phyloP scores from a whole-genome alignment of 2,797 vertebrate species.

The Macropus fuliginosus region DNA sequence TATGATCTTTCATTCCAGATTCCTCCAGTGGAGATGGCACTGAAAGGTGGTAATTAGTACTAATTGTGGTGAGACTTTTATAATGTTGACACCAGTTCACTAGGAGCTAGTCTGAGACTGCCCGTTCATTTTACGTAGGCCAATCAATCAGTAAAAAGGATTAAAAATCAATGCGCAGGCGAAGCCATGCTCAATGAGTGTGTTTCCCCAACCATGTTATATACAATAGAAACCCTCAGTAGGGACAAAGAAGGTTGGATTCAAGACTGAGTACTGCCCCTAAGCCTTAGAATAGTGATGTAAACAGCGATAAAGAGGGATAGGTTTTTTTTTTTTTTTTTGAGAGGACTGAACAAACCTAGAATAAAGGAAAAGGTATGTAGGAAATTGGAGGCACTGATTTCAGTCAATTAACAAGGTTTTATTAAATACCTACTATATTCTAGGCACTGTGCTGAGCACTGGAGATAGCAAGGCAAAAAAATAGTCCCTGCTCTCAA shows the following conservation, averaged over 20 bases:
- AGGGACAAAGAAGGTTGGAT: conserved; percentile 15
- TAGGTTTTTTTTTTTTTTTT: background rate
- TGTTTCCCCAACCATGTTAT: conserved; percentile 37
- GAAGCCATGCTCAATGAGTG: conserved; percentile 49
- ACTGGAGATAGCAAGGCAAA: background rate
- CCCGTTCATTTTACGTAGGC: background rate
- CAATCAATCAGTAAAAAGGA: conserved; percentile 39
- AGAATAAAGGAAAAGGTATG: background rate
- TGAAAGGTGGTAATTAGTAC: conserved; percentile 60
- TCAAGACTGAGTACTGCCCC: conserved; percentile 42
- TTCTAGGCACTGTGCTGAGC: background rate
- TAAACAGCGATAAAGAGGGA: conserved; percentile 39
- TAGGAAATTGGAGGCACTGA: conserved; percentile 6
- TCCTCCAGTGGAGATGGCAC: conserved; percentile 41
- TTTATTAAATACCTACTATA: background rate
- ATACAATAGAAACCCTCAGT: background rate
- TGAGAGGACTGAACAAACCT: background rate
- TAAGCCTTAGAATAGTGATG: conserved; percentile 6
- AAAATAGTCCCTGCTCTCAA: background rate
- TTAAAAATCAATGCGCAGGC: conserved; percentile 28
- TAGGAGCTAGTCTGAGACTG: conserved; percentile 51
- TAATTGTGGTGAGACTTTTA: conserved; percentile 53
- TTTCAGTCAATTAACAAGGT: background rate
- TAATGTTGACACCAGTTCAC: conserved; percentile 55
- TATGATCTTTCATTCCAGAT: conserved; percentile 47